Evolutionary conservation across 2,888 invertebrate genomes (phyloP).

Genomic region (Mesorhabditis spiculigera): DNA sequence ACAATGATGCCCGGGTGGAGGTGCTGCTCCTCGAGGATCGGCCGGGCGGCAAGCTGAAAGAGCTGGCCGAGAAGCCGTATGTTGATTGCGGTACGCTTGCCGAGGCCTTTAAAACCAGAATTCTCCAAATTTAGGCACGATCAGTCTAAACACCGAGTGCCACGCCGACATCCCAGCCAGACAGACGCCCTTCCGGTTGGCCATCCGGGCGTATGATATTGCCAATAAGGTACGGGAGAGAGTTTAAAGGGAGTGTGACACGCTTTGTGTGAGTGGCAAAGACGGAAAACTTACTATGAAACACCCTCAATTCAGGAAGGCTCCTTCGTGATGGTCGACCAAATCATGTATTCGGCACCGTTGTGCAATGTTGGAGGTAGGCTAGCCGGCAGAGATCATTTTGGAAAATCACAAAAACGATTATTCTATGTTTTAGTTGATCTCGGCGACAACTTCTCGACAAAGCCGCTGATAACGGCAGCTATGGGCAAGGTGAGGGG

Average conservation of each 20-base stretch:
- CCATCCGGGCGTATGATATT: slow-evolving; percentile 53
- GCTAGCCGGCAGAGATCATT: not conserved
- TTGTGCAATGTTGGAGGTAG: slow-evolving; percentile 54
- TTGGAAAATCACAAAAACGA: slow-evolving; percentile 6
- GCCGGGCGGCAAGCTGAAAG: slow-evolving; percentile 26
- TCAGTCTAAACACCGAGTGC: slow-evolving; percentile 42
- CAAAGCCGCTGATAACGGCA: slow-evolving; percentile 39
- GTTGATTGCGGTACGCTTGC: slow-evolving; percentile 49
- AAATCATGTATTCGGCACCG: slow-evolving; percentile 52
- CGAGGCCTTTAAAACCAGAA: not conserved
- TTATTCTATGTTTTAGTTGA: slow-evolving; percentile 42
- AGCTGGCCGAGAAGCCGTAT: slow-evolving; percentile 51
- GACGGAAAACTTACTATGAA: no score
- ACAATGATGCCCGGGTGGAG: slow-evolving; percentile 55
- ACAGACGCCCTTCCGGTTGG: slow-evolving; percentile 47
- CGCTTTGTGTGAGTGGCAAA: no score
- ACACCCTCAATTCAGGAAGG: no score
- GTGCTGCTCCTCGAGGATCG: slow-evolving; percentile 51
- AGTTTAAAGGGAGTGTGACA: no score
- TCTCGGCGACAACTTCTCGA: slow-evolving; percentile 46
- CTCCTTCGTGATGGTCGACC: slow-evolving; percentile 55
- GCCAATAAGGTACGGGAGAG: slow-evolving; percentile 20
- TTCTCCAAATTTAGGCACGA: slow-evolving; percentile 35
- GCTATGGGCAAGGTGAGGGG: slow-evolving; percentile 35
- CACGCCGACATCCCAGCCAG: slow-evolving; percentile 49